phyloP scores from a whole-genome alignment of 2,888 invertebrate species.

The Allophyes oxyacanthae region DNA sequence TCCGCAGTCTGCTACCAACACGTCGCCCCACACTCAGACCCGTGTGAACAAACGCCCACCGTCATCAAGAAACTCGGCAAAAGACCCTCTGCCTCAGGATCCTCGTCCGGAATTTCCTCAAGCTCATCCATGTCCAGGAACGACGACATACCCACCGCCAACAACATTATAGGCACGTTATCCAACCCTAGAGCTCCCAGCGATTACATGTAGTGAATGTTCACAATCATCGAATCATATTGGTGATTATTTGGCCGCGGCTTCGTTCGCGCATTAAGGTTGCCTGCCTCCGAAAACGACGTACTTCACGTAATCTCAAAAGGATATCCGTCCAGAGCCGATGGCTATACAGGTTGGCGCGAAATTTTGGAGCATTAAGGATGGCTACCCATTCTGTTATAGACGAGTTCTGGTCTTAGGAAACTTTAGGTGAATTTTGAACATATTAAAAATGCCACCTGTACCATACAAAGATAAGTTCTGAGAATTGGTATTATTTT shows the following conservation, averaged over 20 bases:
- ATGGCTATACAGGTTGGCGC: too few species aligned
- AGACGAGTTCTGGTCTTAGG: too few species aligned
- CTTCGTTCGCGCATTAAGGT: constrained; percentile 26
- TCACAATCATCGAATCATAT: constrained; percentile 8
- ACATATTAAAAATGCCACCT: too few species aligned
- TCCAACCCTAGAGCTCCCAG: constrained; percentile 67
- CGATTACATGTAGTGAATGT: constrained; percentile 54
- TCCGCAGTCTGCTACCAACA: constrained; percentile 96
- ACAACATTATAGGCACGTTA: constrained; percentile 80
- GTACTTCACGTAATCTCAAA: constrained; percentile 44
- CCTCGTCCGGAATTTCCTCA: constrained; percentile 41
- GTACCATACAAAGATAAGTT: constrained; percentile 5
- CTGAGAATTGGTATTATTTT: constrained; percentile 5
- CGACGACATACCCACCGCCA: constrained; percentile 78
- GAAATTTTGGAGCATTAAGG: too few species aligned
- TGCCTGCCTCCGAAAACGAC: constrained; percentile 13
- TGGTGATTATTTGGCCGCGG: constrained; percentile 41
- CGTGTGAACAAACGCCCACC: constrained; percentile 58
- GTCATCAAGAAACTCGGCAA: constrained; percentile 62
- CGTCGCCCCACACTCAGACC: constrained; percentile 83
- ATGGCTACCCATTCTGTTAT: too few species aligned
- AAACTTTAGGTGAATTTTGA: too few species aligned
- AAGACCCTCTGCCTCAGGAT: constrained; percentile 52
- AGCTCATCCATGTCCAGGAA: constrained; percentile 47
- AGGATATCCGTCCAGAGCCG: constrained; percentile 22